A percentile compares a stretch with the other conserved stretches of the same genome.
Conservation (phyloP, 2,113 vertebrate species). For the Rhynchopsitta pachyrhyncha region DNA sequence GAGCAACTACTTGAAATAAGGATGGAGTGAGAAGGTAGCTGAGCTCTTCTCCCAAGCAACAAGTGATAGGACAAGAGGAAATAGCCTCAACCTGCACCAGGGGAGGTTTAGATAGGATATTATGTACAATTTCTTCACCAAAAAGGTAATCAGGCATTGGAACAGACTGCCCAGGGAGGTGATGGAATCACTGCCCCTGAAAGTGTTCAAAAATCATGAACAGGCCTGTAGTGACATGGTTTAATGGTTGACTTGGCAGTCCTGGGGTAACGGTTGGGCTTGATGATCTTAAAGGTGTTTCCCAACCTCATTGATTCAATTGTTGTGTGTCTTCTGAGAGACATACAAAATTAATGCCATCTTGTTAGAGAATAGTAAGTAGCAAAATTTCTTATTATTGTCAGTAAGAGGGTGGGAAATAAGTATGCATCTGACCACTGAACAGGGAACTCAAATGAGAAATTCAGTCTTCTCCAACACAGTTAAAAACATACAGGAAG, state of each 20-base stretch:
- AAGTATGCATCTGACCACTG: neutral
- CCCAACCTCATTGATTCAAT: neutral
- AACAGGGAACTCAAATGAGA: neutral
- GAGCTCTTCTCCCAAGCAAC: neutral
- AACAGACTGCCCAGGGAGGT: neutral
- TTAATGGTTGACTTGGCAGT: neutral
- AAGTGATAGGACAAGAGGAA: neutral
- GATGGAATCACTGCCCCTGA: neutral
- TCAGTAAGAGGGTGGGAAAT: neutral
- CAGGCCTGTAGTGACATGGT: neutral
- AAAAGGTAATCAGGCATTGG: neutral
- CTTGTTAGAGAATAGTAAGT: neutral
- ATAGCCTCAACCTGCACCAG: neutral
- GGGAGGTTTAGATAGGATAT: neutral
- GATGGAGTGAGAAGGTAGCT: neutral
- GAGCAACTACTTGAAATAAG: neutral
- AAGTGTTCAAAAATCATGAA: neutral
- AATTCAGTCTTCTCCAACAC: neutral
- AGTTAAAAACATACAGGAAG: neutral
- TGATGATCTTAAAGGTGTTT: neutral
- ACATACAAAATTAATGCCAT: neutral
- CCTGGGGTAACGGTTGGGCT: neutral
- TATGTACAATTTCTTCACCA: neutral
- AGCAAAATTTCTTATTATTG: neutral
- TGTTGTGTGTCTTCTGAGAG: neutral